Base-by-base conservation (phyloP, 2,797 vertebrate genomes). In the Salmo trutta region DNA sequence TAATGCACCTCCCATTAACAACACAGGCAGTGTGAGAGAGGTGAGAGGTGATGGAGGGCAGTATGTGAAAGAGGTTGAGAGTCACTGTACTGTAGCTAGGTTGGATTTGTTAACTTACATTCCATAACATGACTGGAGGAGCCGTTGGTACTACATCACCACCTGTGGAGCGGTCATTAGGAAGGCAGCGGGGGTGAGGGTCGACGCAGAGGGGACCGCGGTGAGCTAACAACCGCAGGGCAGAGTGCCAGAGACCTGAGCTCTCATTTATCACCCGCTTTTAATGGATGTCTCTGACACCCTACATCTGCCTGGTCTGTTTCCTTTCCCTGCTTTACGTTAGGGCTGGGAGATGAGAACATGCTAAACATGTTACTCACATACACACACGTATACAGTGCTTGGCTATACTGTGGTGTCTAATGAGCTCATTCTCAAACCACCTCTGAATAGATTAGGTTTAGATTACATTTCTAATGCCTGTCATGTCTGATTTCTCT, bases 261-360 rank as follows among this genome's bases (percentile, higher is more conserved):
- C 51, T 64, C 69, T 73, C 41, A 76, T 79, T 65, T 41, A 65
- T 75, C 72, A 71, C 27, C 36, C 14, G 12, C 54, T 54, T 67
- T 68, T 76, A 77, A 74, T 62, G 36, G 52, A 73, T 59, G 33
- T 69, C 41, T 79, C 29, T 64, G 69, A 73, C 16, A 8, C 75
- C 24, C 29, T n/a, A n/a, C 21, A 54, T 78, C 68, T 33, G n/a
- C 69, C 21, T 15, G 4, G 47, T 14, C 33, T 17, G 19, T 68
- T 79, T 80, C 69, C 41, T 47, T 47, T 47, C 41, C 36, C 36
- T 41, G 36, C 36, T 62, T 73, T 67, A 62, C 36, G 70, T 51
- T 29, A 73, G 73, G 64, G 76, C 66, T 77, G 3, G 7, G 68
- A 81, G 76, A 59, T 82, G 71, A 84, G 51, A 29, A 16, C 59